A percentile compares a stretch with the other conserved stretches of the same genome.
Evolutionary conservation across 2,888 invertebrate genomes (phyloP).

Genomic region (Tetragnatha montana): DNA sequence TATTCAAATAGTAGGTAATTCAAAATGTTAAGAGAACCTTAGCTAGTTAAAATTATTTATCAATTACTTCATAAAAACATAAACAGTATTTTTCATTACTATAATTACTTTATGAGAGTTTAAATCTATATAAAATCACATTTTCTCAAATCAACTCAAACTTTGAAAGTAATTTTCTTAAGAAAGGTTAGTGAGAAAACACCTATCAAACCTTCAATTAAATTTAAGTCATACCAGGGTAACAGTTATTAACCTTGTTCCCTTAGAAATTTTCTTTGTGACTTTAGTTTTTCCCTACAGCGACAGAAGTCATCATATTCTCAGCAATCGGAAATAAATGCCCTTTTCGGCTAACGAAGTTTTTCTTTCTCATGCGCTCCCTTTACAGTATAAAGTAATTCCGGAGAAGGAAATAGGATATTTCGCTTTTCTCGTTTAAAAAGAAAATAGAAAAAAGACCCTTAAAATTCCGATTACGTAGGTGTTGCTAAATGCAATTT

Average conservation of each 20-base stretch:
- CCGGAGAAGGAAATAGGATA: neutral
- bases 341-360: neutral
- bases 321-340: neutral
- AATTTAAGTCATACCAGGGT: neutral
- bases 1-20: no score
- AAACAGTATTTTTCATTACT: no score
- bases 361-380: neutral
- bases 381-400: neutral
- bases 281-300: neutral
- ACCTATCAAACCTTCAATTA: no score
- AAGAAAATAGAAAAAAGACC: neutral
- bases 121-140: no score
- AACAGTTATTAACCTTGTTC: neutral
- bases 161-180: no score
- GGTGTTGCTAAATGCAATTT: neutral
- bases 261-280: neutral
- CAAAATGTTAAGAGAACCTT: no score
- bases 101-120: no score
- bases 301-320: slow-evolving; percentile 1
- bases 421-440: neutral
- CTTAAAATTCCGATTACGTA: slow-evolving; percentile 1
- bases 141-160: no score
- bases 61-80: no score
- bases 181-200: no score
- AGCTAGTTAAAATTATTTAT: no score